Evolutionary conservation across 2,113 vertebrate genomes (phyloP).

Genomic region (Hyperopisus bebe): DNA sequence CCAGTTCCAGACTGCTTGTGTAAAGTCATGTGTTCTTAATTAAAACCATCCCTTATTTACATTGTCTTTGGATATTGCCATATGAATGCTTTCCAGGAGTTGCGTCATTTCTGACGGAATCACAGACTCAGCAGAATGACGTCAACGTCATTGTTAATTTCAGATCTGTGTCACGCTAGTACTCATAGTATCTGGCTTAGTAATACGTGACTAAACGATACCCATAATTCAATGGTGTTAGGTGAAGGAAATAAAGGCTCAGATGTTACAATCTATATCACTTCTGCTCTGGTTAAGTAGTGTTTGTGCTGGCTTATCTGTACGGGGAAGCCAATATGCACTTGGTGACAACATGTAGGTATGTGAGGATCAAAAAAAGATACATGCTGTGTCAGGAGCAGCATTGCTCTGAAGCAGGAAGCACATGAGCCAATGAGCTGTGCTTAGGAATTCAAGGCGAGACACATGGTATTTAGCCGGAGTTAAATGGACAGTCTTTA

Average conservation of each 20-base stretch:
- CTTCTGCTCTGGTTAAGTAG: not conserved
- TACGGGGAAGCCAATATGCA: not conserved
- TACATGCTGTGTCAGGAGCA: not conserved
- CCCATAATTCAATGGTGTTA: not conserved
- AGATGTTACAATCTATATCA: not conserved
- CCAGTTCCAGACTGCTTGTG: not conserved
- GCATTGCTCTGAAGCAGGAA: not conserved
- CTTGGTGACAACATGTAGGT: not conserved
- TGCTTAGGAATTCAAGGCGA: not conserved
- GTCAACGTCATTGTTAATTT: not conserved
- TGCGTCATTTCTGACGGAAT: not conserved
- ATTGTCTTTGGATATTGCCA: not conserved
- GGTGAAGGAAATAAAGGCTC: not conserved
- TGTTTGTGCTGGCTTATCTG: not conserved
- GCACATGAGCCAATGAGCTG: not conserved
- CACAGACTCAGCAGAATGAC: not conserved
- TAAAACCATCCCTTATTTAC: not conserved
- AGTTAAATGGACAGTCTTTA: not conserved
- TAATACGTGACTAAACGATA: not conserved
- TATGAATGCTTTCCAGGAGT: not conserved
- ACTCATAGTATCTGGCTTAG: not conserved
- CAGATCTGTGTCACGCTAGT: not conserved
- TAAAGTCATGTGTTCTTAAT: not conserved
- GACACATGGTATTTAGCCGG: not conserved
- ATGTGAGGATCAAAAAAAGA: not conserved